Evolutionary conservation across 2,888 invertebrate species (phyloP), one percentile per base, ranked within the genome.

Genomic region (Stenodera caucasica): DNA sequence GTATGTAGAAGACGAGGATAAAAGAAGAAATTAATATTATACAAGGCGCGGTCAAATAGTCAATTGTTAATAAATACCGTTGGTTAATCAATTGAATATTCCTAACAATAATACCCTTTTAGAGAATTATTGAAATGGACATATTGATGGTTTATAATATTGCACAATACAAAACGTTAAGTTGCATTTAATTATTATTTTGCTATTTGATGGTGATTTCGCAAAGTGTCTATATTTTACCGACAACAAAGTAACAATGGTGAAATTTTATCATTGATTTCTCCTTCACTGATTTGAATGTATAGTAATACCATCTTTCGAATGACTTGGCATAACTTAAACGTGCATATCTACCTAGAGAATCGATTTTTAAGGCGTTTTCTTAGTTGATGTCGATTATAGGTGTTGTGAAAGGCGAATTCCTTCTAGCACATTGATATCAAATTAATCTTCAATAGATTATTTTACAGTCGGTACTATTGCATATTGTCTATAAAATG

Each of bases 221-320:
- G 57, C 57, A 57, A 61, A 61, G 49, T 61, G 33, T 57, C 53
- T 35, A 57, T 57, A 57, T 61, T 57, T 53, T 49, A 49, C 50
- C 33, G 50, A 60, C 56, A 62, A 61, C 57, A 57, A 61, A 57
- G 45, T n/a, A 58, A 55, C 54, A 52, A 63, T 60, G 60, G 57
- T 63, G 63, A 63, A 60, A 60, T 63, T 63, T 63, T 63, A 63
- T 63, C 63, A 63, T 63, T 60, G 60, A 60, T 63, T 63, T 63
- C 63, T 63, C 63, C 63, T 63, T 55, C 60, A 60, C 30, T 63
- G 63, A 63, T 60, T 63, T 60, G 57, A 63, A 63, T 60, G 60
- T 63, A 60, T 63, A 63, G 57, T 63, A 57, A 63, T 63, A 63
- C 58, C 63, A 63, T 63, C 63, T 60, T 54, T 63, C 63, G 57